These are phyloP conservation scores for Andrena marginata DNA, from an alignment of 2,888 invertebrate species.

Conservation along the genomic window DNA sequence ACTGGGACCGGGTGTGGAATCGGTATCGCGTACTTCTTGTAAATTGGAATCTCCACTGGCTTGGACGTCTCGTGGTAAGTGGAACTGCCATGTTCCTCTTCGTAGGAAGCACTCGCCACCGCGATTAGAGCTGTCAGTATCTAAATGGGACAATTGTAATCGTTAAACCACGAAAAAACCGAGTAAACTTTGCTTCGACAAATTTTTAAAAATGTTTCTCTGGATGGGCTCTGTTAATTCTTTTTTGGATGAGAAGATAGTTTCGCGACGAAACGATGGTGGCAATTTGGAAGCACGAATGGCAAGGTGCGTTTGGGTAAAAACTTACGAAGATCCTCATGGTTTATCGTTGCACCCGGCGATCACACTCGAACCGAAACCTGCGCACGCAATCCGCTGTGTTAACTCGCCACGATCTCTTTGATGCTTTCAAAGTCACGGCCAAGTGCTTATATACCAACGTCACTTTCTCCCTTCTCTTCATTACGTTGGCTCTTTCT, in stretches of 20 bases:
- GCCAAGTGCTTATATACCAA: conserved; percentile 83
- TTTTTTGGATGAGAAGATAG: no score
- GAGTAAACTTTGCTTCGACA: not conserved
- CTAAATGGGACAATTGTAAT: conserved; percentile 59
- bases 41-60: conserved; percentile 81
- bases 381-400: conserved; percentile 58
- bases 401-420: conserved; percentile 69
- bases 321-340: conserved; percentile 80
- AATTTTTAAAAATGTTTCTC: not conserved
- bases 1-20: conserved; percentile 87
- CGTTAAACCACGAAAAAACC: not conserved
- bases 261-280: not conserved
- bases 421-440: conserved; percentile 83
- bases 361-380: conserved; percentile 54
- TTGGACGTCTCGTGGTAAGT: conserved; percentile 82
- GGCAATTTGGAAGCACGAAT: not conserved
- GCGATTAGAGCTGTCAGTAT: conserved; percentile 73
- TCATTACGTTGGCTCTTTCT: conserved; percentile 64
- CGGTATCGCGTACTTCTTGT: conserved; percentile 85
- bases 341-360: conserved; percentile 38
- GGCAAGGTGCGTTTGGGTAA: not conserved
- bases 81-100: conserved; percentile 75
- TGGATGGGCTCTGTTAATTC: not conserved
- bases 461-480: conserved; percentile 84
- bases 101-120: conserved; percentile 74